Evolutionary conservation across 2,113 vertebrate species (phyloP).

Genomic region (Choloepus hoffmanni): DNA sequence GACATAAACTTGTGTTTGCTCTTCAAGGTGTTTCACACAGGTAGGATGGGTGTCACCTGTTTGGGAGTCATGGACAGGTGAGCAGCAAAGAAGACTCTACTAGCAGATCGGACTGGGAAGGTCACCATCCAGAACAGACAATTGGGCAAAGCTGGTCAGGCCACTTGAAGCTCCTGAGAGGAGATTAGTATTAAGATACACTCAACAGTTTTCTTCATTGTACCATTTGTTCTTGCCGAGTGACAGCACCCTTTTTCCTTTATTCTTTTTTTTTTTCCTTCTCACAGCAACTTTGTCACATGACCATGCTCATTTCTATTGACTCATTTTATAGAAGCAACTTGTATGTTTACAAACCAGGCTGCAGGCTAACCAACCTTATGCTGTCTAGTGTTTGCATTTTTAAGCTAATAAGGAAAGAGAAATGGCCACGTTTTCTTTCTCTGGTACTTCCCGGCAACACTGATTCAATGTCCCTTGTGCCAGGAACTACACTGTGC

Average conservation of each 20-base stretch:
- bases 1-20: not conserved
- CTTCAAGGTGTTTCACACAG: not conserved
- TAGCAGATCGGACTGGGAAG: not conserved
- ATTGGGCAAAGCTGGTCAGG: not conserved
- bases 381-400: not conserved
- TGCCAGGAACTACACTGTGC: not conserved
- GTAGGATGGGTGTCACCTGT: not conserved
- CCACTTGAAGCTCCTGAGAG: not conserved
- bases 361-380: not conserved
- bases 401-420: not conserved
- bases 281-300: not conserved
- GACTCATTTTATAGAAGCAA: constrained; percentile 5
- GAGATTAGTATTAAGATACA: not conserved
- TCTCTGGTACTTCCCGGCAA: not conserved
- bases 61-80: not conserved
- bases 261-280: not conserved
- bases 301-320: not conserved
- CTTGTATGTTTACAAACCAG: not conserved
- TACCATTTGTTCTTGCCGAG: not conserved
- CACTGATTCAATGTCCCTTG: not conserved
- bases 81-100: not conserved
- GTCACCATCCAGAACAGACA: not conserved
- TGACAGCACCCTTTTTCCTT: not conserved
- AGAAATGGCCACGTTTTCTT: not conserved
- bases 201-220: not conserved